Base-by-base conservation (phyloP, 2,113 vertebrate species). In the Microcebus ravelobensis region DNA sequence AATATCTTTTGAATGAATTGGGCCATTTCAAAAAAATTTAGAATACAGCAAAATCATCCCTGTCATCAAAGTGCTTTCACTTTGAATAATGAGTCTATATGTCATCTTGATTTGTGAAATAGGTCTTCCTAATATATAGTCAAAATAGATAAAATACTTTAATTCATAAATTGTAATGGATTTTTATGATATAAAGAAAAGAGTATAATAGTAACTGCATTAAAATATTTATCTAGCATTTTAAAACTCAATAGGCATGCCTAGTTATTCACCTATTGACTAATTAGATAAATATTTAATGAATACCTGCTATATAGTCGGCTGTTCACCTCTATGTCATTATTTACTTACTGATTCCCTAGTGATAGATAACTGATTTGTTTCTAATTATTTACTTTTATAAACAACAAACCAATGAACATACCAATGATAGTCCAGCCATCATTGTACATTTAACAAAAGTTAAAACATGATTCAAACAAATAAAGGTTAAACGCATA, bases 391-490 rank as follows among this genome's bases (percentile, higher is more conserved):
- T 76, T 90, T 57, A 31, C 34, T 73, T 42, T 81, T 92, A 34
- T 84, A 94, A 84, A 88, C 20, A 74, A 23, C 6, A 80, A 20
- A 42, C 10, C 12, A 87, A 6, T 45, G 68, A 63, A 77, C 5
- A 42, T 87, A 52, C 23, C 21, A 55, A 45, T 85, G 63, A 42
- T 34, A 39, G 59, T 57, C 3, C 52, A 48, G 63, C 31, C 2
- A 73, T 50, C 21, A 68, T 84, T 85, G 84, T 84, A 71, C 29
- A 94, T 88, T 88, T 92, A 83, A 91, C 3, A 63, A 63, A 94
- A 25, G n/a, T 77, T 20, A 82, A 91, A 91, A 39, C 10, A 36
- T 79, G 52, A 63, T 18, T 61, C 10, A 59, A 57, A 18, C 71
- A 89, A 77, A 50, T 52, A 80, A 91, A 79, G 23, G 92, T 48